A percentile compares a stretch with the other conserved stretches of the same genome.
Evolutionary conservation across 2,797 vertebrate species (phyloP).

Genomic region (Valencia hispanica): DNA sequence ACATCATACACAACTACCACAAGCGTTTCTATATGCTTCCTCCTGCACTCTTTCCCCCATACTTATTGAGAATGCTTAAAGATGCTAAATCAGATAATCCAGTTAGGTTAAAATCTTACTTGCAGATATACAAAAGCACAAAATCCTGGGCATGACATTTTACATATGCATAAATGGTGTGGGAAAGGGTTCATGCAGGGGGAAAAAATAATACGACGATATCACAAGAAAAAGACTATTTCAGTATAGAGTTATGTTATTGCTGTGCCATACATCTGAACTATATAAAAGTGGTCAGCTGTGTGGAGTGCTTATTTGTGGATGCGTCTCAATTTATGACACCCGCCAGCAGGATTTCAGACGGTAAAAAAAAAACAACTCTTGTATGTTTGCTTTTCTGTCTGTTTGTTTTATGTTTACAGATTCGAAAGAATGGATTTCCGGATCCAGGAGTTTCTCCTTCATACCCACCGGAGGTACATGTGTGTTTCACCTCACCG

Average conservation of each 20-base stretch:
- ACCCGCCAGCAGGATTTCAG: slow-evolving; percentile 14
- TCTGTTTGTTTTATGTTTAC: not conserved
- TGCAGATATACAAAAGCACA: not conserved
- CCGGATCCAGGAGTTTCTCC: slow-evolving; percentile 4
- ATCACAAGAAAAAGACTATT: not conserved
- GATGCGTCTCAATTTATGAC: slow-evolving; percentile 10
- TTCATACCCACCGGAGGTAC: not conserved
- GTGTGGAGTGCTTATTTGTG: slow-evolving; percentile 28
- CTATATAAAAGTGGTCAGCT: slow-evolving; percentile 7
- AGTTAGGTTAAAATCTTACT: not conserved
- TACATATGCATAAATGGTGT: not conserved
- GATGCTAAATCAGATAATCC: not conserved
- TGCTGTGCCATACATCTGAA: not conserved
- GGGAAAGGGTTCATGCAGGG: not conserved
- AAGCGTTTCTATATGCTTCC: not conserved
- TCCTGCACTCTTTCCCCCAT: not conserved
- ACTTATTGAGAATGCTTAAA: not conserved
- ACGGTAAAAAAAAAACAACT: slow-evolving; percentile 12
- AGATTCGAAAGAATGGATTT: slow-evolving; percentile 5
- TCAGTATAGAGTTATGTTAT: not conserved
- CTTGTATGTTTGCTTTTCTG: not conserved
- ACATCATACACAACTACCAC: not conserved
- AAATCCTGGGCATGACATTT: not conserved
- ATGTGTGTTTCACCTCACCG: slow-evolving; percentile 31
- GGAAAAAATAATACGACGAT: slow-evolving; percentile 1